A percentile compares a stretch with the other conserved stretches of the same genome.
Evolutionary conservation across 2,888 invertebrate species (phyloP).

Genomic region (Oxyteleia sp.): DNA sequence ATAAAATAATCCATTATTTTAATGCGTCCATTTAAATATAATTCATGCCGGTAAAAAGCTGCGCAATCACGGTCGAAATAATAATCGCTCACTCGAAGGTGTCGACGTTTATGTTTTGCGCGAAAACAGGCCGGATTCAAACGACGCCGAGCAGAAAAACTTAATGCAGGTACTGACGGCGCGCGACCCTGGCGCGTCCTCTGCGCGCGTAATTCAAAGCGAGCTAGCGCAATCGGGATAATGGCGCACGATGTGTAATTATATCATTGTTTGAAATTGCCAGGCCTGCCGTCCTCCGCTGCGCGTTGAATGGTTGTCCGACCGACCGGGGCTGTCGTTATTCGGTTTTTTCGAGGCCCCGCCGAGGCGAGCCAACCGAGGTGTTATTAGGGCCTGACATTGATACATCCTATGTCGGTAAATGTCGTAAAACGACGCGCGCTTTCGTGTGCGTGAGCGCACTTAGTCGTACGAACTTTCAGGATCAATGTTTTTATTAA

Average conservation of each 20-base stretch:
- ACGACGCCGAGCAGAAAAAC: constrained; percentile 24
- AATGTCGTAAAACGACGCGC: too few relatives aligned
- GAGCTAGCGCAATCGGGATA: constrained; percentile 83
- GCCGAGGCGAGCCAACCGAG: constrained; percentile 73
- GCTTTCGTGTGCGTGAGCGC: too few relatives aligned
- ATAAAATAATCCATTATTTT: constrained; percentile 56
- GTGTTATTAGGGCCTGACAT: constrained; percentile 85
- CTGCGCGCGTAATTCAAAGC: constrained; percentile 49
- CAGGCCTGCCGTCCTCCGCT: constrained; percentile 74
- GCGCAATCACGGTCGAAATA: constrained; percentile 44
- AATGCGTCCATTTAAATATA: constrained; percentile 45
- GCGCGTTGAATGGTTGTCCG: constrained; percentile 32
- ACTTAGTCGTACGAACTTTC: too few relatives aligned
- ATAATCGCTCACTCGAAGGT: constrained; percentile 48
- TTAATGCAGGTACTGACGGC: constrained; percentile 34
- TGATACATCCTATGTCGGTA: constrained; percentile 83
- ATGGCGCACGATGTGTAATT: constrained; percentile 84
- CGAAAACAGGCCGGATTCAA: constrained; percentile 36
- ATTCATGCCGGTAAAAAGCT: constrained; percentile 43
- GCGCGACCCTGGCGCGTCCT: constrained; percentile 53
- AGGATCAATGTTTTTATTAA: too few relatives aligned
- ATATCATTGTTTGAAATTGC: constrained; percentile 86
- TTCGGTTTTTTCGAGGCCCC: constrained; percentile 59
- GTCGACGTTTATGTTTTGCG: constrained; percentile 56
- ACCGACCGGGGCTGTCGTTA: constrained; percentile 61